phyloP scores from a whole-genome alignment of 2,113 vertebrate genomes.

The Melanerpes formicivorus region DNA sequence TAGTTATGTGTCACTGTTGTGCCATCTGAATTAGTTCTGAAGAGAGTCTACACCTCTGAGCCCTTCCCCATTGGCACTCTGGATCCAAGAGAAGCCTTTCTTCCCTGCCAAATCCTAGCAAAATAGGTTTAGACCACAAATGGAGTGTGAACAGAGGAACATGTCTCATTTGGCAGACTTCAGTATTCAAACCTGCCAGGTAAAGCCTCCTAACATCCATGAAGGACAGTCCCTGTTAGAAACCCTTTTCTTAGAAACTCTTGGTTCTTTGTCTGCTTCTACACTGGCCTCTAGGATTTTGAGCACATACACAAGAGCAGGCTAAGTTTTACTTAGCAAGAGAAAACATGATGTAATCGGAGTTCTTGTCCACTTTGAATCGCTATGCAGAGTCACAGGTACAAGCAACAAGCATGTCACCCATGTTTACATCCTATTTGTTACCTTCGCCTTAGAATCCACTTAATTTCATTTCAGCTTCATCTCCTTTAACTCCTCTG shows the following conservation, averaged over 20 bases:
- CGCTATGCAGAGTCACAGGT: neutral
- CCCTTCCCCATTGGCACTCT: neutral
- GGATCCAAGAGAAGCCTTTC: neutral
- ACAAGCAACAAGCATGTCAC: fast-evolving
- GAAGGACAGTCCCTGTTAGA: neutral
- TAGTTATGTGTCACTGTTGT: neutral
- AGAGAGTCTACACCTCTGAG: neutral
- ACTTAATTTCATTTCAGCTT: neutral
- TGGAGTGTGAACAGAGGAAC: fast-evolving
- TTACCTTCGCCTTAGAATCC: neutral
- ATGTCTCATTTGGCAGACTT: fast-evolving
- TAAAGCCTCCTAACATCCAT: neutral
- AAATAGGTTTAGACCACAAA: neutral
- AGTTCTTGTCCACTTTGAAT: neutral
- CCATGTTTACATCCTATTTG: neutral
- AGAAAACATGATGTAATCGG: neutral
- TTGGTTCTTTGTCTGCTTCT: neutral
- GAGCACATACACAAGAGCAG: neutral
- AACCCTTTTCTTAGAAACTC: neutral
- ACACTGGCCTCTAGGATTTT: neutral
- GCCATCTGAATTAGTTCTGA: neutral
- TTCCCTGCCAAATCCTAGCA: neutral
- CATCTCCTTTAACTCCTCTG: neutral
- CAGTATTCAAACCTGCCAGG: neutral
- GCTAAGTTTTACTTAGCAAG: neutral